These are phyloP conservation scores for Thamnophis sirtalis DNA, from an alignment of 2,113 vertebrate species.

Conservation along the genomic window DNA sequence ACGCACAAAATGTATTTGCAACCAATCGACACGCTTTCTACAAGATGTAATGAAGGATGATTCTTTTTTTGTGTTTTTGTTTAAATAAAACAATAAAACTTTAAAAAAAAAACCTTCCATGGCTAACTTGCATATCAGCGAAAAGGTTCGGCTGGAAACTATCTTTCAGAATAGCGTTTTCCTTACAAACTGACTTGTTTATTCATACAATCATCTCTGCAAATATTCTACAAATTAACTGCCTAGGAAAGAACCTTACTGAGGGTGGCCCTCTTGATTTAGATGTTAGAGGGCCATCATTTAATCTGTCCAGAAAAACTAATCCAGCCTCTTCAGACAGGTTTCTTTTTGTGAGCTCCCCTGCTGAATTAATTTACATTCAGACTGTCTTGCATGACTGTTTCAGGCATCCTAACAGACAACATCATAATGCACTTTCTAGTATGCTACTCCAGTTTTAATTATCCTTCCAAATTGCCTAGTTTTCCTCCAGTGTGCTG, in stretches of 20 bases:
- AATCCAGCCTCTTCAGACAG: not conserved
- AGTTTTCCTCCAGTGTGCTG: not conserved
- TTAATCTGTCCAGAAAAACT: conserved; percentile 8
- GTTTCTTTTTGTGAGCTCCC: not conserved
- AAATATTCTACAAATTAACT: not conserved
- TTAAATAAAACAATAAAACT: too few species aligned
- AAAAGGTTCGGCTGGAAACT: not conserved
- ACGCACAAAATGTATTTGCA: too few species aligned
- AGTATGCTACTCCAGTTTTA: conserved; percentile 2
- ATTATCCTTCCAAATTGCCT: conserved; percentile 19
- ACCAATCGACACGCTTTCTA: too few species aligned
- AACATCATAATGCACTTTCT: conserved; percentile 2
- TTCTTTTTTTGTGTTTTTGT: too few species aligned
- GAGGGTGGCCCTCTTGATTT: not conserved
- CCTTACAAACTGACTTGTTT: not conserved
- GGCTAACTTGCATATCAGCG: not conserved
- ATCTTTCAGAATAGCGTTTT: not conserved
- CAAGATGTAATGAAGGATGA: too few species aligned
- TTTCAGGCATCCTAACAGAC: conserved; percentile 6
- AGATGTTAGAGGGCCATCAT: not conserved
- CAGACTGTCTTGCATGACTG: not conserved
- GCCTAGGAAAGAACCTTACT: not conserved
- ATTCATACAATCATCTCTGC: not conserved
- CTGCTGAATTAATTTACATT: not conserved
- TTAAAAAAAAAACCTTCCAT: not conserved